Evolutionary conservation across 2,888 invertebrate species (phyloP), one percentile per base, ranked within the genome.

Genomic region (Luffia ferchaultella): DNA sequence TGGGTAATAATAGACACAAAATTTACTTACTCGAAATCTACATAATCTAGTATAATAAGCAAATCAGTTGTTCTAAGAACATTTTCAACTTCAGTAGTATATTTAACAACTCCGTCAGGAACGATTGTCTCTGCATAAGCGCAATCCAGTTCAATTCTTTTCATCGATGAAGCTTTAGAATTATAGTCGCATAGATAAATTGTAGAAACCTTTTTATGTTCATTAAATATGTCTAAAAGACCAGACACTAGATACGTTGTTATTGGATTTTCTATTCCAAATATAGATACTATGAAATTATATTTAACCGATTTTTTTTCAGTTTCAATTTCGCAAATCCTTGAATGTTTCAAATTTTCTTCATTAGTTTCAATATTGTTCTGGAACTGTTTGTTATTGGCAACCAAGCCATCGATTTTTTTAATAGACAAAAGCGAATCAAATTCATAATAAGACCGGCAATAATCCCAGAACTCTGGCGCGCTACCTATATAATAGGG

Each of bases 391-490:
- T 55, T 52, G 53, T 64, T 62, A 51, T 69, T 76, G 12, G 65
- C 56, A 1, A 68, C 55, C 20, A 80, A 58, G 16, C 63, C 63
- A 53, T 68, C 62, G 52, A 71, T 68, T 58, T 67, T 74, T 42
- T 72, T 66, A 40, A 65, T 53, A 7, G 68, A 57, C 46, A 76
- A 55, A 57, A 71, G 76, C 7, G 64, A 57, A 57, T 80, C 76
- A 54, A 80, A 73, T 41, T 74, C 57, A 58, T 89, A 89, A 67
- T 88, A 89, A 40, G 87, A 85, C 63, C 85, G 76, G 57, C 86
- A 82, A 57, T 88, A 88, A 62, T 89, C 87, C 70, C 87, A 80
- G 73, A 89, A 89, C 51, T 88, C 85, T 42, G 80, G 67, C 2
- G 84, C 72, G 46, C 86, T 85, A 5, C 89, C 89, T n/a, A 89